Percentiles rank a stretch among this genome's conserved stretches.
phyloP scores from a whole-genome alignment of 2,797 vertebrate genomes.

The Acipenser transmontanus region DNA sequence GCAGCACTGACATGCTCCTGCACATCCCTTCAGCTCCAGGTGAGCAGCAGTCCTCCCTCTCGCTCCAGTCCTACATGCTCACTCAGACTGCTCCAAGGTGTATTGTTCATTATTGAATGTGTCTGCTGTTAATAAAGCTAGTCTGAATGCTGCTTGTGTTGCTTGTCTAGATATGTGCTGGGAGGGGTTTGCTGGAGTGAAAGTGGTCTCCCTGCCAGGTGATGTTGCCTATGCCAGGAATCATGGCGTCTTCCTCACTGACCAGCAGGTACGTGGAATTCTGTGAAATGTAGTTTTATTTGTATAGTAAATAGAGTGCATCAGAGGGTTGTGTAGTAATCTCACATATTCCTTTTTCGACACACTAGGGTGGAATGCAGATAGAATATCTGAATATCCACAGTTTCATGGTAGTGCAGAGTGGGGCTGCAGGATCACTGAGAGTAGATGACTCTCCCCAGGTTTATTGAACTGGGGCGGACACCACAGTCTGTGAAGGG shows the following conservation, averaged over 20 bases:
- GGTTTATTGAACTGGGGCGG: too few relatives aligned
- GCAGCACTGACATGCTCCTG: slow-evolving; percentile 88
- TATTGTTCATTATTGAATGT: neutral
- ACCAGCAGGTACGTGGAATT: slow-evolving; percentile 58
- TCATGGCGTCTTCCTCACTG: slow-evolving; percentile 77
- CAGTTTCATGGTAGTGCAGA: too few relatives aligned
- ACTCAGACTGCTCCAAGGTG: neutral
- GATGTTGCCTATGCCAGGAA: slow-evolving; percentile 66
- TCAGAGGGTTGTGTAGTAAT: too few relatives aligned
- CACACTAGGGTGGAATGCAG: too few relatives aligned
- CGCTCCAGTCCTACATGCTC: neutral
- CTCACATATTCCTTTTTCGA: too few relatives aligned
- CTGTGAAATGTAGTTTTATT: neutral
- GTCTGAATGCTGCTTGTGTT: neutral
- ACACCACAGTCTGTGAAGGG: too few relatives aligned
- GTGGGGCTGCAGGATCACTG: too few relatives aligned
- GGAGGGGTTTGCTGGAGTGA: slow-evolving; percentile 72
- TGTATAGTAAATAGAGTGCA: neutral
- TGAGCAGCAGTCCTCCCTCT: slow-evolving; percentile 37
- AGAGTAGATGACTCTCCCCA: too few relatives aligned
- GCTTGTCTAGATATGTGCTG: slow-evolving; percentile 59
- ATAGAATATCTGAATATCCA: too few relatives aligned
- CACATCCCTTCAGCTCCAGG: slow-evolving; percentile 59
- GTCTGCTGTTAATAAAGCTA: neutral
- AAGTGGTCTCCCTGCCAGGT: slow-evolving; percentile 74